Base-by-base conservation (phyloP, 2,888 invertebrate genomes). In the Formica aserva region DNA sequence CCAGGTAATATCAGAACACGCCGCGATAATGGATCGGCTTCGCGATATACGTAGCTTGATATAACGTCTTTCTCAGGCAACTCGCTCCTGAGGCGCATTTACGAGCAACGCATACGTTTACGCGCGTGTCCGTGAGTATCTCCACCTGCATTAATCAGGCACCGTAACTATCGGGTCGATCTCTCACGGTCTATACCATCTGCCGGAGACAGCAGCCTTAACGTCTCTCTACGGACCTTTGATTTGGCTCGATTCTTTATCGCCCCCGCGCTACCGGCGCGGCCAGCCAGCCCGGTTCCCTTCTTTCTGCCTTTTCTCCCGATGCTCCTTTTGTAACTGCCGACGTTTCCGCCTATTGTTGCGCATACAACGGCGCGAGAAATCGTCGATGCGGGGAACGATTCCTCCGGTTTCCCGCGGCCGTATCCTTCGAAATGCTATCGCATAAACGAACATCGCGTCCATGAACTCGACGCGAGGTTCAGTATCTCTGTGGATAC, bases 321-420 rank as follows among this genome's bases (percentile, higher is more conserved):
- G 86, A 85, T 89, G 87, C 87, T 90, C 90, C 89, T 90, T 90
- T 90, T 90, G 86, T 88, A 85, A 88, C 88, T 80, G 69, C 76
- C 84, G 85, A 86, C 87, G 87, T 88, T 90, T 90, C 90, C 90
- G 90, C 85, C 90, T 90, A 90, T 90, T 90, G 90, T 90, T 90
- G 77, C 86, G 85, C 81, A 55, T 86, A 84, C 81, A 80, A 85
- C 83, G 38, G 85, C 76, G 71, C 52, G 65, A 75, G 88, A 60
- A 89, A 87, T 89, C 88, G 83, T 67, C 88, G 85, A 88, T 78
- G 77, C 85, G 74, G 82, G 85, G 82, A 87, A 32, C 84, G 83
- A 86, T 88, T 87, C 78, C 89, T 81, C 35, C 82, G 82, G 84
- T 86, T 89, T 88, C 89, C 82, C 85, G 86, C 72, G 80, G 48